Conservation (phyloP, 2,113 vertebrate genomes). For the Pogonocichla stellata region DNA sequence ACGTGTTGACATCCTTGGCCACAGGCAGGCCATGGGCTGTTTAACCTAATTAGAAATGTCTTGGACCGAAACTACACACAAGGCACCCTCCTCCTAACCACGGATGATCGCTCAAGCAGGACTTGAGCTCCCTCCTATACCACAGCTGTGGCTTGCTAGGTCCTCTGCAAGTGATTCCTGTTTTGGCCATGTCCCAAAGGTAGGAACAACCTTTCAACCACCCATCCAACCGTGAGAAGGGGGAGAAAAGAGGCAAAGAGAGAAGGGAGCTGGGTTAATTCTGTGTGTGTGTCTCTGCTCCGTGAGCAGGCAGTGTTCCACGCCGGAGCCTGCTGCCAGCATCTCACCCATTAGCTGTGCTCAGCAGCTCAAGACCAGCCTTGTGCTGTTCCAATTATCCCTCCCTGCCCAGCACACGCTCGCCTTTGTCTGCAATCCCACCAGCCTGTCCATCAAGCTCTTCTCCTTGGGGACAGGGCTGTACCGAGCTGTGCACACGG, state of each 20-base stretch:
- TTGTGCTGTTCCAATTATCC: background rate
- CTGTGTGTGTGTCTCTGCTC: background rate
- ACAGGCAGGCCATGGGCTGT: background rate
- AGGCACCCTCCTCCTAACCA: background rate
- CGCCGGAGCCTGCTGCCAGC: background rate
- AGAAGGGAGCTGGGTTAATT: background rate
- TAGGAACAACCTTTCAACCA: background rate
- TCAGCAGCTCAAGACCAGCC: background rate
- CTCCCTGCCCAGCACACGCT: background rate
- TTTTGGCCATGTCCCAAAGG: background rate
- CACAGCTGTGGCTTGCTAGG: background rate
- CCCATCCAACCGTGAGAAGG: background rate
- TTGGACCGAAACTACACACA: background rate
- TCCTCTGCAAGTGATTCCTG: background rate
- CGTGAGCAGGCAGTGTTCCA: background rate
- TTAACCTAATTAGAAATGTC: constrained; percentile 24
- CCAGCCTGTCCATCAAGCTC: constrained; percentile 3
- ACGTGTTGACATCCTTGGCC: background rate
- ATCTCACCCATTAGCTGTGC: background rate
- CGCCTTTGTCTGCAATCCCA: background rate
- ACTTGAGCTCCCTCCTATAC: background rate
- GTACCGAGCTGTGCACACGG: background rate
- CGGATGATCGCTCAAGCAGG: rapidly evolving
- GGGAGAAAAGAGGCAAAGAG: background rate
- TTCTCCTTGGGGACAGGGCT: background rate